A percentile compares a stretch with the other conserved stretches of the same genome.
Evolutionary conservation across 2,797 vertebrate species (phyloP).

Genomic region (Typhlichthys eigenmanni): DNA sequence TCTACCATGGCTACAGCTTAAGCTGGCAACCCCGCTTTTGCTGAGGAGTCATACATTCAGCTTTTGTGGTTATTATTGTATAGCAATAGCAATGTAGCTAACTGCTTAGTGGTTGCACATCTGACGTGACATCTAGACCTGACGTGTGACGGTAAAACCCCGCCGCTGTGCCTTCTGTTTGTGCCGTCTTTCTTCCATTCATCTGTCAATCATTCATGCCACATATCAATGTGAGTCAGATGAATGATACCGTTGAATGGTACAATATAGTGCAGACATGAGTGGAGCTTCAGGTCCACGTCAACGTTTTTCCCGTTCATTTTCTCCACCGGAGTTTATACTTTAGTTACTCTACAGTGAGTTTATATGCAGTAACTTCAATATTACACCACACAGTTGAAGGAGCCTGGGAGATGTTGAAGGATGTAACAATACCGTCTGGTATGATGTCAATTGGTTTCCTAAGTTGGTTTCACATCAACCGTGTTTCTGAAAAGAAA

Average conservation of each 20-base stretch:
- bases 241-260: not conserved
- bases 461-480: too few species aligned
- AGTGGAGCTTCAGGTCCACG: slow-evolving; percentile 6
- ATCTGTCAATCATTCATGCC: slow-evolving; percentile 62
- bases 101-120: slow-evolving; percentile 17
- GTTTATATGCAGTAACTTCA: too few species aligned
- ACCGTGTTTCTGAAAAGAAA: too few species aligned
- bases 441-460: too few species aligned
- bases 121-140: slow-evolving; percentile 11
- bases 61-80: not conserved
- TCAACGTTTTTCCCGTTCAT: slow-evolving; percentile 5
- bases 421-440: too few species aligned
- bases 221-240: slow-evolving; percentile 14
- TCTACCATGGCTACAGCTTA: slow-evolving; percentile 47
- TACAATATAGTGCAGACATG: not conserved
- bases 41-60: not conserved
- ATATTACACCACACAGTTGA: too few species aligned
- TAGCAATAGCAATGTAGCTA: slow-evolving; percentile 27
- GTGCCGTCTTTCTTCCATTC: slow-evolving; percentile 62
- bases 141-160: slow-evolving; percentile 44
- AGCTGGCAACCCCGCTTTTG: slow-evolving; percentile 37
- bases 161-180: slow-evolving; percentile 64
- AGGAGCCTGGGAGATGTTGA: too few species aligned
- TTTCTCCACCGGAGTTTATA: slow-evolving; percentile 5
- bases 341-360: too few species aligned